Evolutionary conservation across 2,113 vertebrate genomes (phyloP).

Genomic region (Mixornis gularis): DNA sequence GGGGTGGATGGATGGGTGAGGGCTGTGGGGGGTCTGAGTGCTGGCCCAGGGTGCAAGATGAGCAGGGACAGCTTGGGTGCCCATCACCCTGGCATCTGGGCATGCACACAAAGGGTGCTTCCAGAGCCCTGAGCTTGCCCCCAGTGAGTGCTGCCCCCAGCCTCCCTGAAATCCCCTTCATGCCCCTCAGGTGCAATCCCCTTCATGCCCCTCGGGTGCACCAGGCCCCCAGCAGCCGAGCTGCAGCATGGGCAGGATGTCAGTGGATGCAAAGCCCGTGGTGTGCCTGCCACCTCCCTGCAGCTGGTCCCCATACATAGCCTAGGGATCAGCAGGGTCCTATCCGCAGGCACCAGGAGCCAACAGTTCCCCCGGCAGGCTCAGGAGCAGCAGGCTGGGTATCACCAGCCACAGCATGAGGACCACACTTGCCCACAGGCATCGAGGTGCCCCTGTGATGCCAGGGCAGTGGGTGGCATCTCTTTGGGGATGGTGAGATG

Average conservation of each 20-base stretch:
- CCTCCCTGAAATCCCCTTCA: neutral
- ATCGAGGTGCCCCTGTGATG: fast-evolving
- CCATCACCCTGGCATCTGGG: neutral
- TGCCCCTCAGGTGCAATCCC: neutral
- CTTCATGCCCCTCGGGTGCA: fast-evolving
- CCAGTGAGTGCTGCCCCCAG: neutral
- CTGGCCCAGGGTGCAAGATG: neutral
- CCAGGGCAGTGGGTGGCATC: neutral
- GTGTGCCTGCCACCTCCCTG: fast-evolving
- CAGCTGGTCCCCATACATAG: fast-evolving
- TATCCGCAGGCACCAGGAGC: fast-evolving
- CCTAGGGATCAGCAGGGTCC: neutral
- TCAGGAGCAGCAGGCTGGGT: neutral
- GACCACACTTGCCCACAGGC: fast-evolving
- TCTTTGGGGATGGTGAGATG: fast-evolving
- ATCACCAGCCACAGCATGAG: neutral
- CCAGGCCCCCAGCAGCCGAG: neutral
- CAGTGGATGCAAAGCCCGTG: neutral
- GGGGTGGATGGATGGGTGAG: neutral
- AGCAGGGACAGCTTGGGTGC: neutral
- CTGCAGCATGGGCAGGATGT: fast-evolving
- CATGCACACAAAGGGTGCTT: neutral
- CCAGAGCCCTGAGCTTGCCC: neutral
- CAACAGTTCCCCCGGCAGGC: fast-evolving
- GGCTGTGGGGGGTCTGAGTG: neutral